Base-by-base conservation (phyloP, 2,797 vertebrate species). In the Sternarchorhynchus goeldii region DNA sequence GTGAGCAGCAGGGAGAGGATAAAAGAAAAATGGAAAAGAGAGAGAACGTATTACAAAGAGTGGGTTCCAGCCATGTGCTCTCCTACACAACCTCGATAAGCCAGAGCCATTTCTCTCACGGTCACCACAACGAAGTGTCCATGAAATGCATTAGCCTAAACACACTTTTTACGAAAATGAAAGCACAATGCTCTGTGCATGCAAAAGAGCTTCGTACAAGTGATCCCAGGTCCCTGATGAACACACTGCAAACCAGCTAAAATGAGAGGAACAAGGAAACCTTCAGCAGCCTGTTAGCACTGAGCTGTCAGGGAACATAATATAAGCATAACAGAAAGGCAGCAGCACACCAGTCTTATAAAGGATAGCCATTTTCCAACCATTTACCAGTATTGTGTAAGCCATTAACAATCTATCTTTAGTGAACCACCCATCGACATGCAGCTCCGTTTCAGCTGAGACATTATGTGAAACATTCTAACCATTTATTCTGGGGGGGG, bases 101-200 rank as follows among this genome's bases (percentile, higher is more conserved):
- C 36, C 45, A 56, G 56, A 53, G 31, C 50, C 71, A 21, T 57
- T 73, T 76, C 39, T 67, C 57, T 41, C 59, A 41, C 17, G n/a
- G 34, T 4, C 58, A 73, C 64, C 75, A 34, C 31, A 65, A 50
- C 20, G 18, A 73, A 70, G 25, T 55, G 34, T 16, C 68, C 21
- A 69, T 55, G 75, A 10, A 58, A 56, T 20, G 45, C 31, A 32
- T 55, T 29, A 7, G 29, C 62, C 20, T 16, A 18, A 34, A 69
- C 74, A 60, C 0, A 50, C 59, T 36, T 29, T 75, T 53, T 59
- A n/a, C 57, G 53, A 70, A 67, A 58, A 71, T 69, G 45, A 76
- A 79, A 69, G 62, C 74, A 81, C 76, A 78, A 53, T 67, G 71
- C 63, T 73, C 45, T 45, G 64, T 73, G 66, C 29, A 31, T 41